These are phyloP conservation scores for Heliornis fulica DNA, from an alignment of 2,113 vertebrate genomes.

Conservation along the genomic window DNA sequence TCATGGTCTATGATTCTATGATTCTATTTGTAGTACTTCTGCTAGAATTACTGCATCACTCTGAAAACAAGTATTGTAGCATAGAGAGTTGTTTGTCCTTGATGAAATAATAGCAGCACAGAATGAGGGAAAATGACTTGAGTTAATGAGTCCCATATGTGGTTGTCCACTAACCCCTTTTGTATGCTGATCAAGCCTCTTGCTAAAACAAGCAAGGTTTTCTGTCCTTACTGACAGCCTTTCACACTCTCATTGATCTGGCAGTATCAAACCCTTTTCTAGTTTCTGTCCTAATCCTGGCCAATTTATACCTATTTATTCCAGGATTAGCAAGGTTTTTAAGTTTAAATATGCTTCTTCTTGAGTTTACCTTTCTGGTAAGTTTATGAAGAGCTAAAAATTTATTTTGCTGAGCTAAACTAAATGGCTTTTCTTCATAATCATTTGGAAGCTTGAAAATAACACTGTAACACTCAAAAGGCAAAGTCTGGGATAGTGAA, in stretches of 20 bases:
- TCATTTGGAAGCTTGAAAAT: not conserved
- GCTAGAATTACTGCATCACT: not conserved
- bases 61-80: not conserved
- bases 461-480: not conserved
- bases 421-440: not conserved
- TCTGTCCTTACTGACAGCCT: not conserved
- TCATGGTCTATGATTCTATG: too few species aligned
- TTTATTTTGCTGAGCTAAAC: not conserved
- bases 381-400: not conserved
- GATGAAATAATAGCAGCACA: not conserved
- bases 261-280: not conserved
- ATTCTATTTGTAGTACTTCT: too few species aligned
- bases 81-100: not conserved
- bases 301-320: not conserved
- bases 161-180: not conserved
- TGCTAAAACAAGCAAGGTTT: not conserved
- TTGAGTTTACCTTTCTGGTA: not conserved
- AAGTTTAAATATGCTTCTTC: not conserved
- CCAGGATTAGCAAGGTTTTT: not conserved
- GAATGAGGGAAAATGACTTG: not conserved
- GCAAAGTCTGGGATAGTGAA: not conserved
- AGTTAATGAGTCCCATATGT: conserved; percentile 10
- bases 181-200: conserved; percentile 17
- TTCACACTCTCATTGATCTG: not conserved
- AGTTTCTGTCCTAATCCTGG: not conserved